Base-by-base conservation (phyloP, 1,140 invertebrate species). In the Orchesella cincta region DNA sequence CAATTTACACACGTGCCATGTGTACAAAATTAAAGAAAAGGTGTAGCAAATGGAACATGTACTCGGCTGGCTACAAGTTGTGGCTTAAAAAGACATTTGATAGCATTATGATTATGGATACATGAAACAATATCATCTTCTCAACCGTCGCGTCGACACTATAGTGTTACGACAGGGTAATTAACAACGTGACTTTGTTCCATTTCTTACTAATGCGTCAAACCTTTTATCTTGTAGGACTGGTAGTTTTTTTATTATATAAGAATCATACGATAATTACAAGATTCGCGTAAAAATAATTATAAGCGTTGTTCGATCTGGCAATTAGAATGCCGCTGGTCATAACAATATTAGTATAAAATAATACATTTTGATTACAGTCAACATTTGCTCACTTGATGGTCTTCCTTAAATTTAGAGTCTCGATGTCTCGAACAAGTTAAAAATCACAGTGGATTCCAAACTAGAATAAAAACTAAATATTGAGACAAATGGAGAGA, bases 171-270 rank as follows among this genome's bases (percentile, higher is more conserved):
- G 23, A 26, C 8, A 57, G 8, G 52, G 33, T 67, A 67, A 67
- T 67, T 67, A 67, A 67, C 31, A 67, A 67, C 62, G 62, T 67
- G 62, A 67, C 26, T 67, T 67, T 67, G 62, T 67, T 67, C 33
- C 31, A 29, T 31, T 33, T 67, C 31, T 31, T 12, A 5, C 62
- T 67, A 67, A 67, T 31, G 62, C 23, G 62, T 67, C 62, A 67
- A 67, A 67, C 2, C 33, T 33, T 31, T 29, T 12, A 67, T 8
- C 39, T n/a, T n/a, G n/a, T n/a, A n/a, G n/a, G n/a, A n/a, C n/a
- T n/a, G n/a, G n/a, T n/a, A n/a, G n/a, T n/a, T n/a, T n/a, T n/a
- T n/a, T n/a, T n/a, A n/a, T n/a, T n/a, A n/a, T n/a, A n/a, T n/a
- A n/a, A n/a, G n/a, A n/a, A n/a, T n/a, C n/a, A n/a, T n/a, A n/a